Conservation (phyloP, 2,888 invertebrate genomes). For the Calephelis perditalis region DNA sequence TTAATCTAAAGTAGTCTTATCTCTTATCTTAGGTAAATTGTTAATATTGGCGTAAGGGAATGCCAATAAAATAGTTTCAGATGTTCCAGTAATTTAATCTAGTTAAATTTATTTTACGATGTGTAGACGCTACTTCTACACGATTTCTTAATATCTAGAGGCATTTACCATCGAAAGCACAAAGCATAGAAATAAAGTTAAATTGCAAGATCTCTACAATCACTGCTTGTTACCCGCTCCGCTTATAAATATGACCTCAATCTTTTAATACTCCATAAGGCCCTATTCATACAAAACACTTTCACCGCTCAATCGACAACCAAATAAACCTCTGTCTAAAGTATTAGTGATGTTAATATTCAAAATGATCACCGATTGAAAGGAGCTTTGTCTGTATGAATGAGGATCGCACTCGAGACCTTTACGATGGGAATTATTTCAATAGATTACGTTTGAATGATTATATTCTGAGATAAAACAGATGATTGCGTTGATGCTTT, state of each 20-base stretch:
- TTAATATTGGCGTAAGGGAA: no score
- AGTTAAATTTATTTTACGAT: no score
- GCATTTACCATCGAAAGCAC: no score
- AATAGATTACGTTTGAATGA: constrained; percentile 30
- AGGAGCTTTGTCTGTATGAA: constrained; percentile 34
- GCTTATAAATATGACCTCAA: constrained; percentile 6
- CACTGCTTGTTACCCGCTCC: not conserved
- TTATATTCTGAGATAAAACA: constrained; percentile 28
- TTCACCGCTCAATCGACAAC: constrained; percentile 47
- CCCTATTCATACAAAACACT: constrained; percentile 32
- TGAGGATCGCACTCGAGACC: constrained; percentile 29
- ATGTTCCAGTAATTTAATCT: no score
- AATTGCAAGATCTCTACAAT: not conserved
- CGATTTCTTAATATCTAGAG: no score
- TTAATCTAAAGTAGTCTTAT: no score
- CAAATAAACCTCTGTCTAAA: constrained; percentile 51
- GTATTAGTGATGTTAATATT: constrained; percentile 28
- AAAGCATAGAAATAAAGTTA: no score
- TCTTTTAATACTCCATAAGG: constrained; percentile 4
- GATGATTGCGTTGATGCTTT: constrained; percentile 19
- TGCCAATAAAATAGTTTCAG: no score
- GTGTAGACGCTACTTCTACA: no score
- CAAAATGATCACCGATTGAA: constrained; percentile 31
- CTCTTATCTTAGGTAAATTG: no score
- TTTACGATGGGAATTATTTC: constrained; percentile 33